These are phyloP conservation scores for Willowsia nigromaculata DNA, from an alignment of 2,888 invertebrate genomes.

Conservation along the genomic window DNA sequence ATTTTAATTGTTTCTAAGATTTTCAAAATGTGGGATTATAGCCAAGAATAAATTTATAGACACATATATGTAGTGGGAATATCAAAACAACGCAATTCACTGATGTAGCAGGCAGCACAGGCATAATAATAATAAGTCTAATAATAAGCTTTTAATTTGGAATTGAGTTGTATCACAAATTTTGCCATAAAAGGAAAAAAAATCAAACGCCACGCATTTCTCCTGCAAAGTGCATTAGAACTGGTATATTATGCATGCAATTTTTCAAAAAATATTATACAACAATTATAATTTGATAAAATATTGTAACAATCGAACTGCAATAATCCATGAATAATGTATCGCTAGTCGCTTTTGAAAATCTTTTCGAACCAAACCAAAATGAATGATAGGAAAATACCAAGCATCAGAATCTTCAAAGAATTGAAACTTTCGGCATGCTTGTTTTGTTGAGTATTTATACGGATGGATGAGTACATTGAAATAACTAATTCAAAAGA, in stretches of 20 bases:
- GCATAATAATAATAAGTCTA: background rate
- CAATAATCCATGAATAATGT: background rate
- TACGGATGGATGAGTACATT: background rate
- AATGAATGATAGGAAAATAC: background rate
- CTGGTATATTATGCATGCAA: background rate
- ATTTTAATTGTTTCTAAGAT: conserved; percentile 7
- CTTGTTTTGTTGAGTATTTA: background rate
- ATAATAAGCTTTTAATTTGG: background rate
- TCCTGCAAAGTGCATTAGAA: background rate
- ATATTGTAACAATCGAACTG: background rate
- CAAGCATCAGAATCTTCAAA: background rate
- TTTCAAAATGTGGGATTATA: conserved; percentile 20
- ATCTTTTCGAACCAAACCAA: background rate
- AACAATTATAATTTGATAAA: background rate
- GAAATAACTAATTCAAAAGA: background rate
- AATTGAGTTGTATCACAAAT: background rate
- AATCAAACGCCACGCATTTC: conserved; percentile 10
- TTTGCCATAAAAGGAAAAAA: conserved; percentile 38
- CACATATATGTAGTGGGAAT: background rate
- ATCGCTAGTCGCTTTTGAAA: background rate
- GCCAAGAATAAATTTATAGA: background rate
- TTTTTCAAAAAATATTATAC: background rate
- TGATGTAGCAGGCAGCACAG: background rate
- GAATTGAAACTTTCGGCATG: background rate
- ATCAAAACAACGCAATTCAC: background rate